Percentiles rank a stretch among this genome's conserved stretches.
These are phyloP conservation scores for Abrostola triplasia DNA, from an alignment of 2,888 invertebrate genomes.

Conservation along the genomic window DNA sequence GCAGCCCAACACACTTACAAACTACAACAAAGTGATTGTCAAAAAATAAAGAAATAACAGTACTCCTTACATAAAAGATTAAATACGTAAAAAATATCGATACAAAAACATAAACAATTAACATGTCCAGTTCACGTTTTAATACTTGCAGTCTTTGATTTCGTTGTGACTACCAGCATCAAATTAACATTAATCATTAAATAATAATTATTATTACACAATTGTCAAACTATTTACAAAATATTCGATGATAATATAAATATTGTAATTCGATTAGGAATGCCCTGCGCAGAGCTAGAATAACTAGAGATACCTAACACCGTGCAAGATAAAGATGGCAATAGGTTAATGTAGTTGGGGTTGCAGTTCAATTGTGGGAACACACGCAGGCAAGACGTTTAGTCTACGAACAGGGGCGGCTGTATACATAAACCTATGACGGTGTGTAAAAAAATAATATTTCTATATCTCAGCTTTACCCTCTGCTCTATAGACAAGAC, in stretches of 20 bases:
- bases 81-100: constrained; percentile 80
- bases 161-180: constrained; percentile 87
- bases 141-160: constrained; percentile 87
- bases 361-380: constrained; percentile 30
- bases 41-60: constrained; percentile 85
- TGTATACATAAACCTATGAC: background rate
- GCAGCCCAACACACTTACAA: constrained; percentile 55
- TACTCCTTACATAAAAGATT: constrained; percentile 74
- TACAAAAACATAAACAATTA: constrained; percentile 66
- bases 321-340: constrained; percentile 78
- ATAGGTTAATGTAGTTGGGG: constrained; percentile 46
- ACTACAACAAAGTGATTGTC: constrained; percentile 79
- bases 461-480: background rate
- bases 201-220: constrained; percentile 50
- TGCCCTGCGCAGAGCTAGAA: constrained; percentile 79
- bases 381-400: constrained; percentile 29
- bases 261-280: constrained; percentile 76
- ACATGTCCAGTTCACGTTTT: constrained; percentile 76
- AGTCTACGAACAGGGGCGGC: background rate
- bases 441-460: constrained; percentile 41
- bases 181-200: constrained; percentile 67
- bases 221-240: constrained; percentile 76
- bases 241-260: constrained; percentile 79
- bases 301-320: constrained; percentile 71
- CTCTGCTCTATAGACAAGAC: constrained; percentile 7